These are phyloP conservation scores for Beris chalybata DNA, from an alignment of 2,888 invertebrate species.

Conservation along the genomic window DNA sequence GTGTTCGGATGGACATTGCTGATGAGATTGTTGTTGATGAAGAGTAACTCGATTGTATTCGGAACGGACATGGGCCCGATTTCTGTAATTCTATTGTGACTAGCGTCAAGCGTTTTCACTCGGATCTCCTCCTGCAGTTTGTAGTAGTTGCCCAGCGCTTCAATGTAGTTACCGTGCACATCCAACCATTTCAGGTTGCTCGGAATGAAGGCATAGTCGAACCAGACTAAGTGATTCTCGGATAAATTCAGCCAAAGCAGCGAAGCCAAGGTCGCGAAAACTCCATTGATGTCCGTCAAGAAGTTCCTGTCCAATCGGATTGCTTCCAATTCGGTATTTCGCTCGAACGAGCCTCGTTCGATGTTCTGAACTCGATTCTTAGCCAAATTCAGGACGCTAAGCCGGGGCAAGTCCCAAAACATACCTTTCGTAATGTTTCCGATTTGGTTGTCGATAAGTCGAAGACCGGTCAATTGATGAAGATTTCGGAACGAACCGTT, in stretches of 20 bases:
- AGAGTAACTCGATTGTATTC: constrained; percentile 82
- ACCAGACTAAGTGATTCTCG: constrained; percentile 90
- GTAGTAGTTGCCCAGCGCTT: constrained; percentile 85
- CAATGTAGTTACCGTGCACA: constrained; percentile 87
- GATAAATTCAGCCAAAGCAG: constrained; percentile 86
- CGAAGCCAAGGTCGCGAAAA: constrained; percentile 80
- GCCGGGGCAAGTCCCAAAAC: constrained; percentile 82
- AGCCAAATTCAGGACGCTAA: constrained; percentile 85
- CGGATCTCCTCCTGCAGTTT: constrained; percentile 80
- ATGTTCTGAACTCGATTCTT: constrained; percentile 87
- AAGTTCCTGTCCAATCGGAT: constrained; percentile 87
- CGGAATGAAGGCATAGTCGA: constrained; percentile 90
- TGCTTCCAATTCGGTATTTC: constrained; percentile 80
- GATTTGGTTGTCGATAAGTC: constrained; percentile 88
- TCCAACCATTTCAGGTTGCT: constrained; percentile 88
- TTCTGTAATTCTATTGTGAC: constrained; percentile 84
- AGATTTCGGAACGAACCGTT: constrained; percentile 84
- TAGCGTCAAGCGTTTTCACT: constrained; percentile 86
- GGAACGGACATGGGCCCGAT: constrained; percentile 82
- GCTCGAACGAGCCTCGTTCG: constrained; percentile 81
- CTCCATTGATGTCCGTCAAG: constrained; percentile 85
- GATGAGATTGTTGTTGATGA: constrained; percentile 87
- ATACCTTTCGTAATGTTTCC: constrained; percentile 82
- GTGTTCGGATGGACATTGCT: constrained; percentile 80
- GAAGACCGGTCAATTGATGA: constrained; percentile 81